Percentiles rank a stretch among this genome's conserved stretches.
phyloP scores from a whole-genome alignment of 2,888 invertebrate genomes.

The Pocota personata region DNA sequence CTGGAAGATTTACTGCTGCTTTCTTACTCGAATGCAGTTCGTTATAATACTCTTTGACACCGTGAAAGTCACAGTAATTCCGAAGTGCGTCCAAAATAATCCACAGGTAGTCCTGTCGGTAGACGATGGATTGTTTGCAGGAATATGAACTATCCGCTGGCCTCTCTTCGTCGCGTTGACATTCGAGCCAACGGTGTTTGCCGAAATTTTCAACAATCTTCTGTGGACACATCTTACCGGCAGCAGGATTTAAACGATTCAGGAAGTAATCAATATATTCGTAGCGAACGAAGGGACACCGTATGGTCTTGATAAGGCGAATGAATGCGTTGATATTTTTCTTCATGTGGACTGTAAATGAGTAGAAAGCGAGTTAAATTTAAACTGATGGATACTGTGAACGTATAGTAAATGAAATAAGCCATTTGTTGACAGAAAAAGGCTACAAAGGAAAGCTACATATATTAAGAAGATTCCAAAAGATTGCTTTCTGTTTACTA shows the following conservation, averaged over 20 bases:
- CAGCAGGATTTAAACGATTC: constrained; percentile 56
- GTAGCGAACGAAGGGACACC: constrained; percentile 79
- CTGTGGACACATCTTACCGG: constrained; percentile 76
- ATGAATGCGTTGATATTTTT: constrained; percentile 77
- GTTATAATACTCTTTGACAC: constrained; percentile 76
- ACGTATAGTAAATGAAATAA: background rate
- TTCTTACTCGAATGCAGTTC: background rate
- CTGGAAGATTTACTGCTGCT: background rate
- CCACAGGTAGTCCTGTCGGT: constrained; percentile 78
- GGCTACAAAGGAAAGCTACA: no score
- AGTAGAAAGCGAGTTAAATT: background rate
- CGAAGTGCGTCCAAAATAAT: constrained; percentile 77
- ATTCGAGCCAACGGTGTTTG: constrained; percentile 78
- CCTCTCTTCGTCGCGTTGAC: constrained; percentile 75
- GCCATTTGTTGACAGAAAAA: no score
- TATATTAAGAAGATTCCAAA: no score
- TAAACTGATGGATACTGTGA: background rate
- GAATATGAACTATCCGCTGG: constrained; percentile 42
- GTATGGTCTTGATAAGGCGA: constrained; percentile 76
- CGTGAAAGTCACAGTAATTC: constrained; percentile 78
- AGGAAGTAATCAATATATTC: constrained; percentile 79
- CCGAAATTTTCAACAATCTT: constrained; percentile 79
- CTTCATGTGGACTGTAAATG: constrained; percentile 46
- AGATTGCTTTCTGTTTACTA: no score
- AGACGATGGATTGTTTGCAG: constrained; percentile 41